Conservation (phyloP, 2,113 vertebrate species). For the Micromys minutus region DNA sequence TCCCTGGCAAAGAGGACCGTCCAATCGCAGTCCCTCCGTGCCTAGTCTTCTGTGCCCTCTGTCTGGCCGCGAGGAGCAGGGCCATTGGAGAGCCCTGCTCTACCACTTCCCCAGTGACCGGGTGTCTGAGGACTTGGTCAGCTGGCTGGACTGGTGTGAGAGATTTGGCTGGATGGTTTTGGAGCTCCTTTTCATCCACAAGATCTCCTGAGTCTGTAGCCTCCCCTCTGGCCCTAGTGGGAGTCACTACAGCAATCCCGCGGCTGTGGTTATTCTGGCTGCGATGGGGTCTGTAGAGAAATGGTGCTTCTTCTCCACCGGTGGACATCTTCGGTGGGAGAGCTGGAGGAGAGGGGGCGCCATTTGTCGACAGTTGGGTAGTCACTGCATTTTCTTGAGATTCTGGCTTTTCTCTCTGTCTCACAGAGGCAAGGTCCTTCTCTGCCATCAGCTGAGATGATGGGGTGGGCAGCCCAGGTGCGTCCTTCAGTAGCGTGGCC, state of each 20-base stretch:
- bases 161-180: not conserved
- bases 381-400: not conserved
- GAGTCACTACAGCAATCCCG: not conserved
- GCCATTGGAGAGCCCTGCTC: constrained; percentile 91
- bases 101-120: constrained; percentile 82
- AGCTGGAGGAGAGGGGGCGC: not conserved
- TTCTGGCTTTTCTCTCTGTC: constrained; percentile 23
- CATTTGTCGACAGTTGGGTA: not conserved
- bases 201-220: not conserved
- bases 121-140: constrained; percentile 81
- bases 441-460: not conserved
- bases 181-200: not conserved
- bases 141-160: not conserved
- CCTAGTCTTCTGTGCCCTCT: constrained; percentile 89
- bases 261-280: not conserved
- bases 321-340: constrained; percentile 9
- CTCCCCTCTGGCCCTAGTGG: constrained; percentile 12
- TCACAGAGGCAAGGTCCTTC: not conserved
- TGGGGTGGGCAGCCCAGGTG: not conserved
- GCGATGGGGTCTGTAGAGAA: constrained; percentile 76
- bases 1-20: constrained; percentile 69
- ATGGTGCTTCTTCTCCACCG: not conserved
- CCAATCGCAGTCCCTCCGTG: not conserved
- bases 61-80: constrained; percentile 92
- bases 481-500: not conserved